A percentile compares a stretch with the other conserved stretches of the same genome.
phyloP scores from a whole-genome alignment of 2,113 vertebrate genomes.

The Numenius arquata region DNA sequence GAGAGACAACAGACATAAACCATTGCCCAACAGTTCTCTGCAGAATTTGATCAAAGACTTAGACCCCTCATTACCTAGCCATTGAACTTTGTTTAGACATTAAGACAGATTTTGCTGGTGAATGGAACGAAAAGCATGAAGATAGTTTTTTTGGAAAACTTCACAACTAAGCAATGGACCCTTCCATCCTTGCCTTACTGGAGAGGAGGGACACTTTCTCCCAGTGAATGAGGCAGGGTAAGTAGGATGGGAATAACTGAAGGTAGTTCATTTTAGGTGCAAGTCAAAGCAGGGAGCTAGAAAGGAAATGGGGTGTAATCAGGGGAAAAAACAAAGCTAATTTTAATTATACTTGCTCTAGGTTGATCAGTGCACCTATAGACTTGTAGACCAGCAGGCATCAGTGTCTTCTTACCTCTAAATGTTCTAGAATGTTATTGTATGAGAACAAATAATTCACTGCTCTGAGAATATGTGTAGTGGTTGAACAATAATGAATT shows the following conservation, averaged over 20 bases:
- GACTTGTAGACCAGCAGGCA: neutral
- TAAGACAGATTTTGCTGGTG: neutral
- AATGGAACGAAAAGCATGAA: neutral
- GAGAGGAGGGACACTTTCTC: neutral
- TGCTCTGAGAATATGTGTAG: neutral
- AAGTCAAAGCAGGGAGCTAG: neutral
- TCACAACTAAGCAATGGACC: neutral
- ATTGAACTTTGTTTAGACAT: neutral
- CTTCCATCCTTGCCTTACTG: neutral
- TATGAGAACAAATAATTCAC: neutral
- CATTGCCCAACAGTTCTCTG: neutral
- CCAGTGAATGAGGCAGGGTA: neutral
- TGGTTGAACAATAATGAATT: neutral
- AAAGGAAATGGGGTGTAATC: neutral
- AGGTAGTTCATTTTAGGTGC: neutral
- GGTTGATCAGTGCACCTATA: neutral
- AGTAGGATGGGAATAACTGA: neutral
- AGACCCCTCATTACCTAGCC: fast-evolving
- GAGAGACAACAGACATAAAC: neutral
- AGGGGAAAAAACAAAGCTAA: neutral
- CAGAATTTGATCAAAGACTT: neutral
- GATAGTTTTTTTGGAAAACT: fast-evolving
- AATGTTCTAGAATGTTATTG: neutral
- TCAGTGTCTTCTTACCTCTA: neutral
- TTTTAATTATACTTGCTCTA: neutral